A percentile compares a stretch with the other conserved stretches of the same genome.
phyloP scores from a whole-genome alignment of 1,140 invertebrate species.

The Neodiprion lecontei region DNA sequence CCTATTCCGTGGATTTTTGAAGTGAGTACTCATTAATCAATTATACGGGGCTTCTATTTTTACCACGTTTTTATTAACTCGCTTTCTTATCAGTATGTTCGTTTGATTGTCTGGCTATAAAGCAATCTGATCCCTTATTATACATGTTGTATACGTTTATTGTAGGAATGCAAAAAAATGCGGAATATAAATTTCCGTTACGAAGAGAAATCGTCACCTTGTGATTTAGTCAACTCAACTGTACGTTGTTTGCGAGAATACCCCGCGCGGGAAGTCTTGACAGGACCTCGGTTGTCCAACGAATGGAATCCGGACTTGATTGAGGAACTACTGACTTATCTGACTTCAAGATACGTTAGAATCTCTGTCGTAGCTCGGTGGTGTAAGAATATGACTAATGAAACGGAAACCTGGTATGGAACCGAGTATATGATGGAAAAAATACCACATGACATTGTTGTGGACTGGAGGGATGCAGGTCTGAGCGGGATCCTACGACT shows the following conservation, averaged over 20 bases:
- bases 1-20: constrained; percentile 88
- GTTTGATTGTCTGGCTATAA: neutral
- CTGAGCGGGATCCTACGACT: constrained; percentile 74
- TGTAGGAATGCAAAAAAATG: constrained; percentile 81
- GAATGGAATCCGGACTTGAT: constrained; percentile 91
- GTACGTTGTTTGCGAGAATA: constrained; percentile 75
- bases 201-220: constrained; percentile 87
- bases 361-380: constrained; percentile 77
- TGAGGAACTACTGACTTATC: constrained; percentile 71
- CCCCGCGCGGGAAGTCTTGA: constrained; percentile 86
- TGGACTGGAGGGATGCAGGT: constrained; percentile 74
- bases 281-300: constrained; percentile 74
- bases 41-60: neutral
- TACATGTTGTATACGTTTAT: neutral
- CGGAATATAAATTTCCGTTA: constrained; percentile 85
- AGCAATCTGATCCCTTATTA: too few species aligned
- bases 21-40: constrained; percentile 33
- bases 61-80: neutral
- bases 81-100: neutral
- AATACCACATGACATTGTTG: constrained; percentile 69
- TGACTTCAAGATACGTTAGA: constrained; percentile 83
- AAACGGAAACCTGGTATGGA: constrained; percentile 88
- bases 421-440: constrained; percentile 82
- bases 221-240: constrained; percentile 71
- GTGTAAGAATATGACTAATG: constrained; percentile 69